Evolutionary conservation across 2,797 vertebrate species (phyloP).

Genomic region (Garrulus glandarius): DNA sequence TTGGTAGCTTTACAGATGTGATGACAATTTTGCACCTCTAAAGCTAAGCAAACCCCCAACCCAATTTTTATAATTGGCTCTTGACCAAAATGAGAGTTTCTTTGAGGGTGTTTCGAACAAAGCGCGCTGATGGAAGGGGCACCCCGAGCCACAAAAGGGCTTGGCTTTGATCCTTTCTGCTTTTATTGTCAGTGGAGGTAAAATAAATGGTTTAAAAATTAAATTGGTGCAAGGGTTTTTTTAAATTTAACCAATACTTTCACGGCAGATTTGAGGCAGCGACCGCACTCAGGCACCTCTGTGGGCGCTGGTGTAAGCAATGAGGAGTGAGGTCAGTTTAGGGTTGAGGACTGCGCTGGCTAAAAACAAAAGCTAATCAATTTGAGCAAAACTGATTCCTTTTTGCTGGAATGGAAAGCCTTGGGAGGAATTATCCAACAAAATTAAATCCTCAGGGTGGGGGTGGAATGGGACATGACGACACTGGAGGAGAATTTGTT

Average conservation of each 20-base stretch:
- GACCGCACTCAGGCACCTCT: background rate
- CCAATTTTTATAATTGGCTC: constrained; percentile 22
- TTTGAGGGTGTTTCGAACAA: background rate
- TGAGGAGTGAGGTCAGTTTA: background rate
- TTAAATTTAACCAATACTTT: background rate
- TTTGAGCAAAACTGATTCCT: background rate
- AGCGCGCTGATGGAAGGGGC: background rate
- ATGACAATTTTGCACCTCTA: background rate
- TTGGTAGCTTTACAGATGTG: background rate
- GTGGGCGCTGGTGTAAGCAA: background rate
- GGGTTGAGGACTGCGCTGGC: background rate
- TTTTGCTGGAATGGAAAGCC: background rate
- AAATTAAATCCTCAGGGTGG: background rate
- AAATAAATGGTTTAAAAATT: constrained; percentile 18
- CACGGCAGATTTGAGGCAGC: background rate
- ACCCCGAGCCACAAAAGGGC: background rate
- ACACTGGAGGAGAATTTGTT: background rate
- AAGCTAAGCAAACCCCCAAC: background rate
- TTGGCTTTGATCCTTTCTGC: constrained; percentile 16
- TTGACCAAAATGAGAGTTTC: constrained; percentile 8
- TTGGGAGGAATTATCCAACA: background rate
- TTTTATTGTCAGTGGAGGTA: background rate
- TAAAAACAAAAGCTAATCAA: background rate
- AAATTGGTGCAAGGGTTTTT: background rate
- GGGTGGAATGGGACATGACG: background rate